Conservation (phyloP, 2,113 vertebrate genomes). For the Apaloderma vittatum region DNA sequence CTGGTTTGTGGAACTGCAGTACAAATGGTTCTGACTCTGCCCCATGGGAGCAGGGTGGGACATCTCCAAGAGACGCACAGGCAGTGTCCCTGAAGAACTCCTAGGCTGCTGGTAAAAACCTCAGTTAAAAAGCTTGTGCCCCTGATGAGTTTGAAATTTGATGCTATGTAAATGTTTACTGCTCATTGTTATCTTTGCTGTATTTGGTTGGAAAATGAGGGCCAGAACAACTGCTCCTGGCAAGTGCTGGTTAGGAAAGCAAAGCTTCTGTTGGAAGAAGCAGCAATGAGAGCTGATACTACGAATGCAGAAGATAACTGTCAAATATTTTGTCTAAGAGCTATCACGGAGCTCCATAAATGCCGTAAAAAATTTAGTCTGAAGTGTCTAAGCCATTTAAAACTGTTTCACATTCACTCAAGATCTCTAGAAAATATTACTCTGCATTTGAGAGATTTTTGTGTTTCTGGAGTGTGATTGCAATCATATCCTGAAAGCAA, state of each 20-base stretch:
- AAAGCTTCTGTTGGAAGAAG: neutral
- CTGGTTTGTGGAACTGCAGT: neutral
- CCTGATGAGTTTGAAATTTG: neutral
- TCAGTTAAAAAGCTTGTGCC: neutral
- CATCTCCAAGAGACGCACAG: neutral
- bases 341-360: neutral
- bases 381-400: neutral
- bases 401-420: neutral
- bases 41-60: fast-evolving
- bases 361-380: neutral
- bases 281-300: neutral
- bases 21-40: neutral
- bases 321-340: neutral
- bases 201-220: neutral
- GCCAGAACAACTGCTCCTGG: neutral
- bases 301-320: fast-evolving
- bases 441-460: neutral
- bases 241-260: neutral
- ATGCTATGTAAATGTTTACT: neutral
- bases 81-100: neutral
- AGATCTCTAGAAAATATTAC: neutral
- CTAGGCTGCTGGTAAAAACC: neutral
- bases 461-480: neutral
- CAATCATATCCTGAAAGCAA: neutral
- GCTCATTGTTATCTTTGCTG: neutral